A percentile compares a stretch with the other conserved stretches of the same genome.
Evolutionary conservation across 2,797 vertebrate genomes (phyloP).

Genomic region (Sphenodon punctatus): DNA sequence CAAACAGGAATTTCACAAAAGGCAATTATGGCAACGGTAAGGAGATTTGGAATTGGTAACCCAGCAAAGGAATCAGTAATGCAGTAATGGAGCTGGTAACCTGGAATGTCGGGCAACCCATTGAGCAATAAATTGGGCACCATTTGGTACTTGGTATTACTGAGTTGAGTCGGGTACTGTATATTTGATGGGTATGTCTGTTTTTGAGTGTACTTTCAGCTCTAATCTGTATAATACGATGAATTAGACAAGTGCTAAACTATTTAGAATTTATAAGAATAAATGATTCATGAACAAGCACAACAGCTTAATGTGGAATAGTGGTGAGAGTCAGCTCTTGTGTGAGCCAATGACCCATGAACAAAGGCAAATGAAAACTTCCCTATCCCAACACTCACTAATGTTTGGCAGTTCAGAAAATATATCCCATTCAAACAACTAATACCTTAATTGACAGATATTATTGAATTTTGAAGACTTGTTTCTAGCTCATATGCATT

Average conservation of each 20-base stretch:
- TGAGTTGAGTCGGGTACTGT: too few species aligned
- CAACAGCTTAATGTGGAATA: neutral
- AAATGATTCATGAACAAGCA: neutral
- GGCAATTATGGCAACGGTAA: too few species aligned
- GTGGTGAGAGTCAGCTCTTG: neutral
- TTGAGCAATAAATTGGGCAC: too few species aligned
- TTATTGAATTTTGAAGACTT: conserved; percentile 24
- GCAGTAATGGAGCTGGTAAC: too few species aligned
- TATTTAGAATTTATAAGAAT: neutral
- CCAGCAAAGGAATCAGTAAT: too few species aligned
- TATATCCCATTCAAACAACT: neutral
- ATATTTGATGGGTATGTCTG: too few species aligned
- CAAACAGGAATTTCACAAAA: too few species aligned
- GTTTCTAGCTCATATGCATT: conserved; percentile 7
- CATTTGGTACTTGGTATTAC: too few species aligned
- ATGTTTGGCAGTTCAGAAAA: conserved; percentile 17
- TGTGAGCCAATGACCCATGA: neutral
- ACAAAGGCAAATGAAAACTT: neutral
- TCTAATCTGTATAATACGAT: neutral
- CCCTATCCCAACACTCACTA: neutral
- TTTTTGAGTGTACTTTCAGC: too few species aligned
- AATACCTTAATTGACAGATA: conserved; percentile 23
- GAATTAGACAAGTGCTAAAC: neutral
- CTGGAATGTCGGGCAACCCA: too few species aligned
- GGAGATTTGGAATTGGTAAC: too few species aligned